Evolutionary conservation across 37 sponge, comb jelly and placozoan genomes (phyloP).

Genomic region (Halisarca cf. caerulea): DNA sequence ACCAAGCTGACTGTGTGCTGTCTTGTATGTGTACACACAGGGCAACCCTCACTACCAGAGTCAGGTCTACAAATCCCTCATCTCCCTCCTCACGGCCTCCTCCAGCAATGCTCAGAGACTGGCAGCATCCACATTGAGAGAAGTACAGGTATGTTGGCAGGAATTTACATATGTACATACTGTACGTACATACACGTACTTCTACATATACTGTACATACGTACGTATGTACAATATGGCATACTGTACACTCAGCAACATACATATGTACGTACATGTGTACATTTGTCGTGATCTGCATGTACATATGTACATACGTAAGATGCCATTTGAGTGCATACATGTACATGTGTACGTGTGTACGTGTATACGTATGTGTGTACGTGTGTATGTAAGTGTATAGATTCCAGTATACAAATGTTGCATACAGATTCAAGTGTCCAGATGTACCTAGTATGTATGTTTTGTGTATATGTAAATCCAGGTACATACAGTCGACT

Average conservation of each 20-base stretch:
- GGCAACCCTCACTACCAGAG: constrained; percentile 93
- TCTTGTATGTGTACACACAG: constrained; percentile 25
- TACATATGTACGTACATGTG: not conserved
- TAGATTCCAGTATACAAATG: not conserved
- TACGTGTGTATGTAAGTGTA: constrained; percentile 1
- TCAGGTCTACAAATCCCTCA: constrained; percentile 88
- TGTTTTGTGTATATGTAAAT: too few species aligned
- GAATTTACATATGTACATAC: not conserved
- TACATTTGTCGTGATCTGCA: not conserved
- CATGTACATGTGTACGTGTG: not conserved
- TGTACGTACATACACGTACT: not conserved
- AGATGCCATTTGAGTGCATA: not conserved
- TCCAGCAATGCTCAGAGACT: constrained; percentile 79
- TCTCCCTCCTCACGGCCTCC: constrained; percentile 75
- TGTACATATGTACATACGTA: not conserved
- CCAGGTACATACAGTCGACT: too few species aligned
- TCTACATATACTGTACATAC: not conserved
- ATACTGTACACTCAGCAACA: not conserved
- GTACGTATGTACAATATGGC: not conserved
- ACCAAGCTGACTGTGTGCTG: too few species aligned
- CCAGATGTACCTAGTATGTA: too few species aligned
- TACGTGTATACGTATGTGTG: constrained; percentile 1
- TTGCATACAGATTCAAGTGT: too few species aligned
- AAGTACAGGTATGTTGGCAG: constrained; percentile 47
- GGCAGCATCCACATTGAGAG: constrained; percentile 78